Evolutionary conservation across 2,113 vertebrate species (phyloP).

Genomic region (Pterophyllum scalare): DNA sequence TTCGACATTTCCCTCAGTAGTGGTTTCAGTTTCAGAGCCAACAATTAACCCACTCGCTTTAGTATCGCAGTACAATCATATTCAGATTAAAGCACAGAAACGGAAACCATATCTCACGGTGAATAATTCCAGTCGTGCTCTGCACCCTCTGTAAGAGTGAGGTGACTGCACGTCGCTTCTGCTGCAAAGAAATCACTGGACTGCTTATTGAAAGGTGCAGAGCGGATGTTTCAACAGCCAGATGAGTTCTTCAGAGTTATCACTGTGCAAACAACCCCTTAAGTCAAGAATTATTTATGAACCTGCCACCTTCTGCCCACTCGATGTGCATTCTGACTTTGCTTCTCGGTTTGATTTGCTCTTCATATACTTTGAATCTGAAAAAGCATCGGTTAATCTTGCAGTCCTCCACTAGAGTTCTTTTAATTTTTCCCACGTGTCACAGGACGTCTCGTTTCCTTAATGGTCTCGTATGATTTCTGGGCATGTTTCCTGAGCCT

Average conservation of each 20-base stretch:
- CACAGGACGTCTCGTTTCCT: conserved; percentile 16
- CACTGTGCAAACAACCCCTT: conserved; percentile 50
- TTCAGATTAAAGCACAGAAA: conserved; percentile 26
- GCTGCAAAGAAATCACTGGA: conserved; percentile 35
- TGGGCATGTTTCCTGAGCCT: conserved; percentile 75
- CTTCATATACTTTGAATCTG: conserved; percentile 33
- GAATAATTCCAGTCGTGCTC: conserved; percentile 28
- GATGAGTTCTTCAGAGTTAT: conserved; percentile 45
- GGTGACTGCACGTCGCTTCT: conserved; percentile 1
- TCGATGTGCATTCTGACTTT: conserved; percentile 28
- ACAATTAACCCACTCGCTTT: conserved; percentile 36
- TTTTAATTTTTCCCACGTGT: neutral
- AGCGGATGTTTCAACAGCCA: conserved; percentile 37
- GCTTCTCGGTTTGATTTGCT: conserved; percentile 42
- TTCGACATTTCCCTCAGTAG: conserved; percentile 2
- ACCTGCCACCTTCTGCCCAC: conserved; percentile 33
- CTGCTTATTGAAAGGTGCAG: conserved; percentile 34
- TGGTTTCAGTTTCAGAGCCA: conserved; percentile 35
- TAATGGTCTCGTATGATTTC: conserved; percentile 32
- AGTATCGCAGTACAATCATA: neutral
- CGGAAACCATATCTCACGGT: conserved; percentile 7
- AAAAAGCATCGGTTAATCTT: conserved; percentile 27
- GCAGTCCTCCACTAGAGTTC: conserved; percentile 2
- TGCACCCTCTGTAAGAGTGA: conserved; percentile 1
- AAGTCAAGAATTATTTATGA: conserved; percentile 62